phyloP scores from a whole-genome alignment of 2,888 invertebrate species.

The Pyrgus malvae region DNA sequence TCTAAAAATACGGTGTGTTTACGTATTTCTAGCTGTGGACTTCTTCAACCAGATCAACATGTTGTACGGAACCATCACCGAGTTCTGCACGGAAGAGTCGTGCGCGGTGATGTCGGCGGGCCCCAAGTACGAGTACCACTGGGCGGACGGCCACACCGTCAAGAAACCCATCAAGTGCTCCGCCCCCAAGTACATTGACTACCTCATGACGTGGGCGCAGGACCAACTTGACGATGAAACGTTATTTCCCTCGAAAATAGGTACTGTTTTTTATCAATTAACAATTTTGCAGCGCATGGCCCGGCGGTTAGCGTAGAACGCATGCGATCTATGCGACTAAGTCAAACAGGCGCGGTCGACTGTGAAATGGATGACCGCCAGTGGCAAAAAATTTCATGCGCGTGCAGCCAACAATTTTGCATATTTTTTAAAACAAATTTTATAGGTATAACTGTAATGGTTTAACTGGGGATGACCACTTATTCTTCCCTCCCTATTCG shows the following conservation, averaged over 20 bases:
- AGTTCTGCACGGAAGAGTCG: constrained; percentile 98
- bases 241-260: constrained; percentile 98
- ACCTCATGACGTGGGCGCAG: constrained; percentile 99
- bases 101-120: constrained; percentile 99
- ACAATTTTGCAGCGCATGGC: no score
- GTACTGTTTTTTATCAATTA: constrained; percentile 44
- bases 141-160: constrained; percentile 99
- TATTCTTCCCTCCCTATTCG: no score
- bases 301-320: no score
- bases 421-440: no score
- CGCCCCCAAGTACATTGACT: constrained; percentile 99
- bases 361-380: no score
- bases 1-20: no score
- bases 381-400: no score
- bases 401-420: no score
- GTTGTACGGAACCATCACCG: constrained; percentile 99
- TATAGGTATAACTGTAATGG: no score
- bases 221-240: constrained; percentile 99
- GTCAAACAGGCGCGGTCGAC: no score
- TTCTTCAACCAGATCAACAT: constrained; percentile 99
- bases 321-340: no score
- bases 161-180: constrained; percentile 99
- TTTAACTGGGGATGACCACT: no score
- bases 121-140: constrained; percentile 99
- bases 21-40: constrained; percentile 93